Base-by-base conservation (phyloP, 2,888 invertebrate genomes). In the Synergus gifuensis region DNA sequence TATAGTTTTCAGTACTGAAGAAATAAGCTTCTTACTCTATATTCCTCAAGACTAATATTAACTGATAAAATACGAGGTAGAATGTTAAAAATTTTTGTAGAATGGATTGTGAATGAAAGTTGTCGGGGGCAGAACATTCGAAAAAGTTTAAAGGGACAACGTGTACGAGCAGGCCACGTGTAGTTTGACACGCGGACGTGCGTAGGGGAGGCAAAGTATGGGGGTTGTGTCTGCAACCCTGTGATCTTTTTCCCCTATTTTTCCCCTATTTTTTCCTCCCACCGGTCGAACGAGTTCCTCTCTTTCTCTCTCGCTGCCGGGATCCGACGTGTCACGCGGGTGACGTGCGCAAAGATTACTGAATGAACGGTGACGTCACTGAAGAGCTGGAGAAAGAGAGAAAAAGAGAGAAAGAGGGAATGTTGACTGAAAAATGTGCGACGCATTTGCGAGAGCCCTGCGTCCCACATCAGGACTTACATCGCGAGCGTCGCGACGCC, bases 351-450 rank as follows among this genome's bases (percentile, higher is more conserved):
- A 91, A 92, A 92, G 91, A 91, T 92, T 91, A 89, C 91, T 92
- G 92, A 92, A 92, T 92, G 92, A 92, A 92, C 90, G 89, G 87
- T 90, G 91, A 92, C 91, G 92, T 92, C 92, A 92, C 88, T 78
- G 78, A 63, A 63, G 76, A 84, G 82, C 83, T 81, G 82, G 79
- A 82, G 79, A 81, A 78, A 49, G 54, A 44, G 64, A 78, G 63
- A 58, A 73, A 80, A 63, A 82, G 79, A 64, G 81, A 76, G 76
- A 82, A 69, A 80, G 78, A 78, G 64, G 60, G n/a, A 78, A 66
- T 28, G 64, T 54, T 67, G 79, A 76, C 54, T 64, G 77, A 84
- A 83, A 83, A 81, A 77, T 81, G 67, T 78, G 42, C 77, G 63
- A 76, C 69, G 67, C 67, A 80, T 63, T 22, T 22, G 77, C 76